Conservation (phyloP, 1,140 invertebrate species). For the Papilio polyxenes region DNA sequence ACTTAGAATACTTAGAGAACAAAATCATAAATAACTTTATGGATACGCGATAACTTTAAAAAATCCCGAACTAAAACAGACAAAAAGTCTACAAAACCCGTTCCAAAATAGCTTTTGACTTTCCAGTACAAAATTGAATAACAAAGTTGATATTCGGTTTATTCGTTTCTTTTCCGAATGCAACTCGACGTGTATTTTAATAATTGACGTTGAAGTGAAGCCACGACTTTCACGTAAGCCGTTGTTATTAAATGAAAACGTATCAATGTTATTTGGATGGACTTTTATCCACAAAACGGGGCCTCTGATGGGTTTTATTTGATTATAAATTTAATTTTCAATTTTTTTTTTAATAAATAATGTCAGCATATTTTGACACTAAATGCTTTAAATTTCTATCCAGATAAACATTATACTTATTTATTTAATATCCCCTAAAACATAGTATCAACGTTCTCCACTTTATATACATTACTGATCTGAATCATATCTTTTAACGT, state of each 20-base stretch:
- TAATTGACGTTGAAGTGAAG: slow-evolving; percentile 1
- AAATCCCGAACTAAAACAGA: not conserved
- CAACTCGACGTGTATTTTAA: slow-evolving; percentile 8
- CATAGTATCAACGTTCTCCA: too few species aligned
- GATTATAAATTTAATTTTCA: too few species aligned
- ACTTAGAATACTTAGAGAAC: not conserved
- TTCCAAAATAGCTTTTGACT: slow-evolving; percentile 1
- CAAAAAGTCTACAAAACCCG: slow-evolving; percentile 2
- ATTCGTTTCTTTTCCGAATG: slow-evolving; percentile 4
- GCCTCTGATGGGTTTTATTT: too few species aligned
- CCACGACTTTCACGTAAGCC: not conserved
- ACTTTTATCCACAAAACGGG: too few species aligned
- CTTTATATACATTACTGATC: too few species aligned
- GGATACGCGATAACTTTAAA: slow-evolving; percentile 1
- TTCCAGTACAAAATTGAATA: slow-evolving; percentile 15
- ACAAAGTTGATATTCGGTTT: slow-evolving; percentile 24
- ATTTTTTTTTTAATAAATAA: not conserved
- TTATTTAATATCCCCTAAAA: too few species aligned
- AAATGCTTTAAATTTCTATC: too few species aligned
- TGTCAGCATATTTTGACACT: too few species aligned
- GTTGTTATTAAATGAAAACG: too few species aligned
- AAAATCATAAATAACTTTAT: not conserved
- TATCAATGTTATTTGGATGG: too few species aligned
- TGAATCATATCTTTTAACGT: too few species aligned
- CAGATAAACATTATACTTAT: too few species aligned